Evolutionary conservation across 1,140 invertebrate genomes (phyloP).

Genomic region (Battus philenor): DNA sequence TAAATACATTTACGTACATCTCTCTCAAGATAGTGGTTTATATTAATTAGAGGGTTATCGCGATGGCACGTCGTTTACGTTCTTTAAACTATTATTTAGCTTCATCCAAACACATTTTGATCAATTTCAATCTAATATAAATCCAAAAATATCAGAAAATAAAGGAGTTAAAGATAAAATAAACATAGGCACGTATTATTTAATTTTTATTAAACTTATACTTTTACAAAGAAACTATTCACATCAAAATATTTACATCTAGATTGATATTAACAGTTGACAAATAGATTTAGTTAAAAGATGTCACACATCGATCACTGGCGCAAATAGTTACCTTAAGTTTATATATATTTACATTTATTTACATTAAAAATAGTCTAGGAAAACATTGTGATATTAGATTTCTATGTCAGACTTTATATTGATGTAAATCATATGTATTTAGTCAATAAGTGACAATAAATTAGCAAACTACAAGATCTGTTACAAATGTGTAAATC

Average conservation of each 20-base stretch:
- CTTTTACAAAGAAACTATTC: slow-evolving; percentile 68
- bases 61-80: too few species aligned
- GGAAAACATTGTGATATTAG: slow-evolving; percentile 10
- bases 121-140: too few species aligned
- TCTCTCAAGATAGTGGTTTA: too few species aligned
- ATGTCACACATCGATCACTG: slow-evolving; percentile 57
- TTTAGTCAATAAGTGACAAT: slow-evolving; percentile 11
- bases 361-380: slow-evolving; percentile 15
- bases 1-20: too few species aligned
- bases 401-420: slow-evolving; percentile 15
- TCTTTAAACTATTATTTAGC: too few species aligned
- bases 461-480: slow-evolving; percentile 15
- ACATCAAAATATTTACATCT: slow-evolving; percentile 64
- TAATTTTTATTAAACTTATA: slow-evolving; percentile 60
- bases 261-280: slow-evolving; percentile 61
- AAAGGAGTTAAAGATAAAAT: too few species aligned
- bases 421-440: slow-evolving; percentile 14
- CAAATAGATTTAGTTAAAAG: slow-evolving; percentile 60
- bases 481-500: slow-evolving; percentile 3
- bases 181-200: slow-evolving; percentile 17
- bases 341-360: slow-evolving; percentile 39
- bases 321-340: slow-evolving; percentile 16
- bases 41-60: too few species aligned
- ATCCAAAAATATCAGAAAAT: too few species aligned
- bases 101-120: too few species aligned